Evolutionary conservation across 2,888 invertebrate species (phyloP).

Genomic region (Mythimna albipuncta): DNA sequence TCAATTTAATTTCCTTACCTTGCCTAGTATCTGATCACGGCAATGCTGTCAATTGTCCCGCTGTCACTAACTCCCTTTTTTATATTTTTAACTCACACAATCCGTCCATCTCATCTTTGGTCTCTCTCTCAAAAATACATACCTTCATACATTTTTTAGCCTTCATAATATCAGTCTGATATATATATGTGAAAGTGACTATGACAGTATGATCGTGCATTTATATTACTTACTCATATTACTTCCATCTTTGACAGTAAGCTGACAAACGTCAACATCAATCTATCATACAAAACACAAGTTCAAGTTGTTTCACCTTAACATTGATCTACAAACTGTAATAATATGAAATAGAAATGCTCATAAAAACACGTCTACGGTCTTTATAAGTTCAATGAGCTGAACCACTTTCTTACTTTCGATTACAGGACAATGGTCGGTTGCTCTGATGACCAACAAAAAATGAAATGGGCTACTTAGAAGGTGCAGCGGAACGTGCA

Average conservation of each 20-base stretch:
- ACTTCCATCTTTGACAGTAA: slow-evolving; percentile 6
- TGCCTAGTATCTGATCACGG: too few relatives aligned
- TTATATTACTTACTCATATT: neutral
- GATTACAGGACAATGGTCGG: slow-evolving; percentile 46
- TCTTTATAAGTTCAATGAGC: slow-evolving; percentile 31
- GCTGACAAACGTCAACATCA: slow-evolving; percentile 2
- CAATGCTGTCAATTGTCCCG: too few relatives aligned
- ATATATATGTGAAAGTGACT: neutral
- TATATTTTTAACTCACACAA: too few relatives aligned
- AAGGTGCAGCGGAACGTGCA: slow-evolving; percentile 2
- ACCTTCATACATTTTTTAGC: too few relatives aligned
- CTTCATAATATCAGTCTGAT: too few relatives aligned
- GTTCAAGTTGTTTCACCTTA: slow-evolving; percentile 22
- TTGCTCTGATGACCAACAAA: slow-evolving; percentile 64
- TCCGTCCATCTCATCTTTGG: too few relatives aligned
- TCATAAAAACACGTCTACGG: slow-evolving; percentile 50
- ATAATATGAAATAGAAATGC: slow-evolving; percentile 16
- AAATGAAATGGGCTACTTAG: slow-evolving; percentile 37
- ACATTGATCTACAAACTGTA: slow-evolving; percentile 5
- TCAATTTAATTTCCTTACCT: too few relatives aligned
- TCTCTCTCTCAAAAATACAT: too few relatives aligned
- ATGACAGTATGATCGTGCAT: neutral
- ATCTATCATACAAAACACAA: neutral
- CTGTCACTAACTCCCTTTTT: too few relatives aligned
- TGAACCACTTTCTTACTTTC: slow-evolving; percentile 67